These are phyloP conservation scores for Aptenodytes forsteri DNA, from an alignment of 2,113 vertebrate genomes.

Conservation along the genomic window DNA sequence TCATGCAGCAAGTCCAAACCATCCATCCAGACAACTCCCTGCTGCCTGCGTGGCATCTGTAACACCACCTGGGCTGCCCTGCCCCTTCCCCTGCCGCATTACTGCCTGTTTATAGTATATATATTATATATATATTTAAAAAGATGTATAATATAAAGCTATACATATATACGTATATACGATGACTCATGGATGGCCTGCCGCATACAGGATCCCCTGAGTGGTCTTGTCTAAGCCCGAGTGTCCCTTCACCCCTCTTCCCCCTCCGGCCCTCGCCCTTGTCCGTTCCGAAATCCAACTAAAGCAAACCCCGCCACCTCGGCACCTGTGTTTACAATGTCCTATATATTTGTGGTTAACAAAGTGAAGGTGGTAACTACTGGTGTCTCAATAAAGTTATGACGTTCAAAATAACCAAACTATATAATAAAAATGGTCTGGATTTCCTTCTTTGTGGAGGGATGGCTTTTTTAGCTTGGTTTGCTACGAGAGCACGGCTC, in stretches of 20 bases:
- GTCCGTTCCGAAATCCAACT: background rate
- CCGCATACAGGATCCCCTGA: slow-evolving; percentile 56
- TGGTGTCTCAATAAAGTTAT: slow-evolving; percentile 83
- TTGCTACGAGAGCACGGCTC: background rate
- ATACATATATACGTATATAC: slow-evolving; percentile 66
- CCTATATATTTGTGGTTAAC: slow-evolving; percentile 78
- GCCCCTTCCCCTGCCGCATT: slow-evolving; percentile 42
- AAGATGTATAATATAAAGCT: slow-evolving; percentile 82
- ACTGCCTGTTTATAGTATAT: slow-evolving; percentile 83
- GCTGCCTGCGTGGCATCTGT: slow-evolving; percentile 29
- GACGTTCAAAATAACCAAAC: slow-evolving; percentile 64
- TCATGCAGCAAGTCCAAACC: slow-evolving; percentile 1
- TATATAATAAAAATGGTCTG: background rate
- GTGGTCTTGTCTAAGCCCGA: slow-evolving; percentile 48
- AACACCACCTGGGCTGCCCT: background rate
- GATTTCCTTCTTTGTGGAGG: background rate
- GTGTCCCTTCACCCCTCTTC: slow-evolving; percentile 9
- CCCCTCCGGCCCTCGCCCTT: background rate
- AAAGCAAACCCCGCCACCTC: slow-evolving; percentile 36
- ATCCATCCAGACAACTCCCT: background rate
- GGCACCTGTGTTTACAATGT: slow-evolving; percentile 71
- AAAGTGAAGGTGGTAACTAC: slow-evolving; percentile 82
- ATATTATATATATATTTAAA: slow-evolving; percentile 79
- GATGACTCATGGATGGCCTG: slow-evolving; percentile 67
- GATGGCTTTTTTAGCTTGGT: background rate